Base-by-base conservation (phyloP, 2,888 invertebrate species). In the Drosophila infuscata region DNA sequence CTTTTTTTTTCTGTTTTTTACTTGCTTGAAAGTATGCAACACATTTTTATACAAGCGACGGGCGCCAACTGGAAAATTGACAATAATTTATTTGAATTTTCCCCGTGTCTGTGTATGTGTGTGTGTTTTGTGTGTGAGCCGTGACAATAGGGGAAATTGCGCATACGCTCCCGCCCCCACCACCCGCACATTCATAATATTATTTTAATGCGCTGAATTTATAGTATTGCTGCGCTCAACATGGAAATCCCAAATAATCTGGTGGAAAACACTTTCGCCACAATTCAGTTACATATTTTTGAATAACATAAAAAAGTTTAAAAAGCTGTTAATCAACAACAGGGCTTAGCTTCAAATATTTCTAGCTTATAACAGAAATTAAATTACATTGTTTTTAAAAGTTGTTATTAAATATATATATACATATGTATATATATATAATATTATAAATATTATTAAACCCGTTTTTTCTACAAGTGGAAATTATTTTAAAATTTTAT, bases 61-160 rank as follows among this genome's bases (percentile, higher is more conserved):
- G 64, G 80, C 71, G 70, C 63, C 76, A 83, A 90, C 80, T 88
- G 91, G 81, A 91, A 91, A 91, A 90, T 91, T 90, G 91, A 91
- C 89, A 91, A 89, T 90, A 89, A 89, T 90, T 88, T 88, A 88
- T 91, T 82, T 83, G 81, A 84, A 83, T 85, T 83, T 76, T 57
- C 35, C 57, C 72, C 41, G 58, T 61, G 15, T 41, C 8, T 5
- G 3, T 32, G 43, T 49, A n/a, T 33, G 17, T 54, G 35, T 58
- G 15, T 25, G 0, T 36, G 7, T 41, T 43, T 51, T 59, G 60
- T 54, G 63, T 41, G 57, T 59, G 49, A 56, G 51, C 54, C 74
- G 49, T 64, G 69, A 71, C 76, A 76, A 74, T 60, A 57, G 61
- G 36, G 69, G 52, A 78, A 79, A 76, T 74, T 75, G 70, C 70